Evolutionary conservation across 2,797 vertebrate species (phyloP).

Genomic region (Lacerta agilis): DNA sequence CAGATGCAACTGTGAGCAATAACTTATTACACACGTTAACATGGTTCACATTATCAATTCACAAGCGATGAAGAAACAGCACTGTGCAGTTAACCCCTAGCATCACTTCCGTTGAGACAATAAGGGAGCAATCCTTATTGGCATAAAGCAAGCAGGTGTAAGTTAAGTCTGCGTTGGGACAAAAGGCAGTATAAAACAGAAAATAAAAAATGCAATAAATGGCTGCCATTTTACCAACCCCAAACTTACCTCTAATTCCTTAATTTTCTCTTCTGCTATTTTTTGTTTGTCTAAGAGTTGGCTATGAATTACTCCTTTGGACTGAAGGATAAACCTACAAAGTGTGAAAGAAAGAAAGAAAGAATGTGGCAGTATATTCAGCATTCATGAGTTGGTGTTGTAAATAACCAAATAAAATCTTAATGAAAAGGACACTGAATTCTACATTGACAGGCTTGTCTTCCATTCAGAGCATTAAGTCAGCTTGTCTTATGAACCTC

Average conservation of each 20-base stretch:
- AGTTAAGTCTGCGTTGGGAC: not conserved
- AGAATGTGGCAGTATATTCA: conserved; percentile 40
- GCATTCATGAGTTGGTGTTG: not conserved
- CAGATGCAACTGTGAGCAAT: not conserved
- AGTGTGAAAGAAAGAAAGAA: conserved; percentile 33
- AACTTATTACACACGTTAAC: not conserved
- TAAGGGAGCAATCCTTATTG: not conserved
- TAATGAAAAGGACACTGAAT: not conserved
- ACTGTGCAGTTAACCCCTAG: not conserved
- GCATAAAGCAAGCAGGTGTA: not conserved
- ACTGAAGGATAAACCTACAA: conserved; percentile 94
- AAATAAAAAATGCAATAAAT: not conserved
- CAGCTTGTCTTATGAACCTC: not conserved
- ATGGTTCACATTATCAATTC: not conserved
- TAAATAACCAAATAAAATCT: not conserved
- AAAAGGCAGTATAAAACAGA: not conserved
- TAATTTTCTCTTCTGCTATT: conserved; percentile 93
- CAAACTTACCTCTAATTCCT: conserved; percentile 91
- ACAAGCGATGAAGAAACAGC: not conserved
- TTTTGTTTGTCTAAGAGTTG: conserved; percentile 92
- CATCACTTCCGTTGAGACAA: not conserved
- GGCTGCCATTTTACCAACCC: not conserved
- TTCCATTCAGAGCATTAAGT: not conserved
- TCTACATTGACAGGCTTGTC: not conserved
- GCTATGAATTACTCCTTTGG: conserved; percentile 89